A percentile compares a stretch with the other conserved stretches of the same genome.
These are phyloP conservation scores for Tyrannus savana DNA, from an alignment of 2,113 vertebrate genomes.

Conservation along the genomic window DNA sequence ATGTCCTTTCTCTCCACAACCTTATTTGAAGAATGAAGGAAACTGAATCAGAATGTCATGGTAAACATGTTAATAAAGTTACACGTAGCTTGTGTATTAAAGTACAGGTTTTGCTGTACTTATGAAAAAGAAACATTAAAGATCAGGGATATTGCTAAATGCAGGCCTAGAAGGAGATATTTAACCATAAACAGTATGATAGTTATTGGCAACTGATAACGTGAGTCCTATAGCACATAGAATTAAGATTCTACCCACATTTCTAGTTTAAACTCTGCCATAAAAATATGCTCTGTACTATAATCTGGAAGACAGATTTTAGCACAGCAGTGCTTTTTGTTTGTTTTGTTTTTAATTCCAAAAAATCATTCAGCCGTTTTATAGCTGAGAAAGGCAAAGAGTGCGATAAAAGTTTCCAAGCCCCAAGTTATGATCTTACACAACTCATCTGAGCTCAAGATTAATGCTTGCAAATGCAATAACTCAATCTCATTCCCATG, in stretches of 20 bases:
- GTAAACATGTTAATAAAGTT: not conserved
- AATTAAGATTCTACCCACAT: conserved; percentile 69
- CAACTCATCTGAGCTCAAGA: not conserved
- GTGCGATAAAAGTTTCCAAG: conserved; percentile 3
- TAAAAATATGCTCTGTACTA: conserved; percentile 50
- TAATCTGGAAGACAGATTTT: conserved; percentile 45
- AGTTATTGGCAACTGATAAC: not conserved
- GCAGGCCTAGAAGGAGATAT: conserved; percentile 3
- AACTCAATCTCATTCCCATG: not conserved
- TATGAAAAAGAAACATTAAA: conserved; percentile 41
- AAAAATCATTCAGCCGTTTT: conserved; percentile 20
- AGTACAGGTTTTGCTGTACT: conserved; percentile 13
- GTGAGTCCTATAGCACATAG: not conserved
- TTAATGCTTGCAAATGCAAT: not conserved
- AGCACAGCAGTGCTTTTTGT: not conserved
- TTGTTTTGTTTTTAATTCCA: conserved; percentile 27
- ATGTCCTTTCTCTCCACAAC: not conserved
- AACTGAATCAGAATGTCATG: not conserved
- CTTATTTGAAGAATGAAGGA: not conserved
- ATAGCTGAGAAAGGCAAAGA: not conserved
- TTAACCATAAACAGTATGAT: conserved; percentile 9
- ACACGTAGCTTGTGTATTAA: not conserved
- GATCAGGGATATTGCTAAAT: not conserved
- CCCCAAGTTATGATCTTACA: not conserved
- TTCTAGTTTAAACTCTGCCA: conserved; percentile 56